Evolutionary conservation across 2,888 invertebrate genomes (phyloP).

Genomic region (Zaprionus obscuricornis): DNA sequence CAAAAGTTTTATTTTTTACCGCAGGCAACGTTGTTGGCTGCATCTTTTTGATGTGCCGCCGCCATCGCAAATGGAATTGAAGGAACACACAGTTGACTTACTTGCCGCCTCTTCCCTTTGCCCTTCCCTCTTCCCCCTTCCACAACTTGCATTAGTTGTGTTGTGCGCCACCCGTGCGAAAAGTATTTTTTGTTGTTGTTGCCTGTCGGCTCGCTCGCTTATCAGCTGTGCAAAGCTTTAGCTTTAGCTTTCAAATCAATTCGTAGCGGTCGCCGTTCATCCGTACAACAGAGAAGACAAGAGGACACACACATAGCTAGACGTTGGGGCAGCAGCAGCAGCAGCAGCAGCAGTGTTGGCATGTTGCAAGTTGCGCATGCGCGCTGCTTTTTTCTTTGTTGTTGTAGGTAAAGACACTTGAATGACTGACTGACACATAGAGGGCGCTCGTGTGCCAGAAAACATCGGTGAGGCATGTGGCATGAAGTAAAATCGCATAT

Average conservation of each 20-base stretch:
- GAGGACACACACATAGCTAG: background rate
- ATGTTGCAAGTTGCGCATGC: slow-evolving; percentile 47
- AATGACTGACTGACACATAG: slow-evolving; percentile 61
- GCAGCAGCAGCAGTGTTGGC: no score
- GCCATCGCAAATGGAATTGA: slow-evolving; percentile 19
- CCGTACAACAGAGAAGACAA: slow-evolving; percentile 44
- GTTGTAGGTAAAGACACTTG: slow-evolving; percentile 28
- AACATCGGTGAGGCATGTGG: background rate
- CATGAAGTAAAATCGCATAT: no score
- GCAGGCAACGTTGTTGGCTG: slow-evolving; percentile 54
- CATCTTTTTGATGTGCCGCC: slow-evolving; percentile 65
- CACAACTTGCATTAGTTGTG: slow-evolving; percentile 2
- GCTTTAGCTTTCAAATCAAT: slow-evolving; percentile 72
- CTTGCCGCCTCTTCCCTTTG: slow-evolving; percentile 24
- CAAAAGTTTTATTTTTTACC: slow-evolving; percentile 44
- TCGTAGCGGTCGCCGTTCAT: slow-evolving; percentile 53
- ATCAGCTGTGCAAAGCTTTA: slow-evolving; percentile 67
- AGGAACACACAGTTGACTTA: slow-evolving; percentile 25
- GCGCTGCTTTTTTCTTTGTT: slow-evolving; percentile 36
- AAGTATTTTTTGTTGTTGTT: no score
- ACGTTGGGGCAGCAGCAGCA: slow-evolving; percentile 2
- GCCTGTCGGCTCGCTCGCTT: slow-evolving; percentile 58
- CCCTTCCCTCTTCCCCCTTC: slow-evolving; percentile 42
- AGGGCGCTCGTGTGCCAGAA: slow-evolving; percentile 48
- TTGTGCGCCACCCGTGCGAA: slow-evolving; percentile 69